Evolutionary conservation across 2,888 invertebrate genomes (phyloP), one percentile per base, ranked within the genome.

Genomic region (Diarsia rubi): DNA sequence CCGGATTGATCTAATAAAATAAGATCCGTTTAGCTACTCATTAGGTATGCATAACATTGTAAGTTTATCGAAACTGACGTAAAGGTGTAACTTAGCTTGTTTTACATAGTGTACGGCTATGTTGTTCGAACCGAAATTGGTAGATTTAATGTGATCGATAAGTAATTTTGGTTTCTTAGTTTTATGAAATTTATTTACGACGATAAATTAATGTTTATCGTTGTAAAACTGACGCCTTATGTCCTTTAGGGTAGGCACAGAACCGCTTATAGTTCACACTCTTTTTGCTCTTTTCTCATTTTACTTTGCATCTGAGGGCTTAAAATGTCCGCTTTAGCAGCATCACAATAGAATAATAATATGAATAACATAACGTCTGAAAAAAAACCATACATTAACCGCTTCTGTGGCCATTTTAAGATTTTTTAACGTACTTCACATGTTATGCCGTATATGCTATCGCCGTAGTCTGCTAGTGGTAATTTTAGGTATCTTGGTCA

Each of bases 1-100:
- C 37, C 21, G 69, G 65, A 80, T 66, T 76, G 44, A 78, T 54
- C 64, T 67, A 78, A 79, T 84, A 67, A 80, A 78, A 70, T 78
- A 27, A 80, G 74, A 73, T 80, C 70, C 81, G 80, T 69, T 82
- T 77, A 24, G 71, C 14, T 60, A 60, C 71, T 71, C 64, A 78
- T 84, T 82, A 62, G 27, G 54, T 75, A 82, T 83, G 73, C 81
- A 65, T 69, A 72, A 75, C 82, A 75, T 69, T 84, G 69, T 69
- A 66, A 65, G 67, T 70, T 83, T 70, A 67, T 47, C 45, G 37
- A 16, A 74, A 81, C 37, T 44, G 12, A 52, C n/a, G 59, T 67
- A 8, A 68, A 73, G n/a, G 63, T 79, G 81, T 81, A 57, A 37
- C 63, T 65, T 0, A 45, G 12, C 54, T 59, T 78, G 81, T 82